Evolutionary conservation across 2,113 vertebrate species (phyloP), one percentile per base, ranked within the genome.

Genomic region (Ophiodon elongatus): DNA sequence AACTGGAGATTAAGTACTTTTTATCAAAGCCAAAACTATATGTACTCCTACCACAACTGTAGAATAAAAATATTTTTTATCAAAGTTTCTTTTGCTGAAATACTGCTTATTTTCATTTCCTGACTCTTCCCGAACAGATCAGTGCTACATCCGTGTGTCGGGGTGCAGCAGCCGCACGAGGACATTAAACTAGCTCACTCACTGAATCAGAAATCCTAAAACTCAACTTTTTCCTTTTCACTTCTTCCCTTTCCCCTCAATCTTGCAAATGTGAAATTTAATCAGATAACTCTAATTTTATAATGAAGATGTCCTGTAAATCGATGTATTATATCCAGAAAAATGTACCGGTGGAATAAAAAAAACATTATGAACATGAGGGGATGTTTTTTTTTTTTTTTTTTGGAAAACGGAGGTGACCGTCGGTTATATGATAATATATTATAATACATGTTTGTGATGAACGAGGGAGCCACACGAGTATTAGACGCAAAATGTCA

Each of bases 231-330:
- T 9, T 21, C 10, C 50, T 45, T 25, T 47, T 39, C n/a, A 39
- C 23, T 37, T 35, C 7, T 43, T 64, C 75, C 23, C 8, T 76
- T 74, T 54, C 43, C 13, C 77, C 81, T 83, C 79, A 80, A 90
- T 82, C 91, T 91, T 85, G 31, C 41, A 90, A 89, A 94, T 95
- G 94, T 94, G 94, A 95, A n/a, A 94, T 91, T 92, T 90, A 76
- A 87, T 80, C 83, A 89, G 81, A 93, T 83, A 31, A 81, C 82
- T 94, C 79, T 91, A 94, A 93, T 95, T 95, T 95, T 95, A 91
- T 95, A 95, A 92, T 83, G 76, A 89, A 85, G 81, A 92, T 73
- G 79, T 83, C 75, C 63, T 93, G 85, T 93, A 94, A 93, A 93
- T 93, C 72, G 13, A 73, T 91, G 89, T 93, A 91, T 90, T 88